phyloP scores from a whole-genome alignment of 2,888 invertebrate species.

The Aleiodes leptofemur region DNA sequence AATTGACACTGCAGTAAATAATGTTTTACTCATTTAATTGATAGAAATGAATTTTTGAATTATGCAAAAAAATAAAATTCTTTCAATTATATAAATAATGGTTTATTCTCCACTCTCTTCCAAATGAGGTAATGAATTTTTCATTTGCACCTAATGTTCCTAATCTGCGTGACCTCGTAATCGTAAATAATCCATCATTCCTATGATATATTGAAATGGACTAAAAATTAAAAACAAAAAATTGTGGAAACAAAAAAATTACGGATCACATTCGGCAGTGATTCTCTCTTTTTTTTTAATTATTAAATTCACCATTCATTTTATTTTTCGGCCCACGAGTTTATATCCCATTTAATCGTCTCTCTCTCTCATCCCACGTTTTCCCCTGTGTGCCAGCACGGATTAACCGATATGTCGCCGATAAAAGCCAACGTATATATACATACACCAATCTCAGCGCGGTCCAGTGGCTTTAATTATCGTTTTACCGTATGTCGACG shows the following conservation, averaged over 20 bases:
- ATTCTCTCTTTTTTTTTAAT: no score
- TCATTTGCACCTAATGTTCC: not conserved
- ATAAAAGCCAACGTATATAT: conserved; percentile 30
- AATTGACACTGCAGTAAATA: no score
- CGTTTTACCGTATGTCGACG: conserved; percentile 49
- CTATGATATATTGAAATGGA: not conserved
- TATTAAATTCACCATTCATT: not conserved
- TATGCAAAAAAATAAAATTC: no score
- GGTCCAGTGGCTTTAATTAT: conserved; percentile 55
- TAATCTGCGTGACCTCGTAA: not conserved
- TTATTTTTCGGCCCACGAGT: conserved; percentile 4
- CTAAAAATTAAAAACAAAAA: no score
- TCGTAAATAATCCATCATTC: not conserved
- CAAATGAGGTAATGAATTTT: no score
- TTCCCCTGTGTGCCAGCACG: conserved; percentile 53
- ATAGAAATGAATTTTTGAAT: no score
- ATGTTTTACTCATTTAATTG: no score
- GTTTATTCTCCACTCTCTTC: not conserved
- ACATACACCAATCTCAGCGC: conserved; percentile 20
- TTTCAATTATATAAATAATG: not conserved
- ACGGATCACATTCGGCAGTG: no score
- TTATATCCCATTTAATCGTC: conserved; percentile 6
- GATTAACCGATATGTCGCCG: conserved; percentile 57
- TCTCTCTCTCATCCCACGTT: conserved; percentile 8
- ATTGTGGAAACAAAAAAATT: no score